Conservation (phyloP, 2,888 invertebrate genomes). For the Auanema freiburgensis region DNA sequence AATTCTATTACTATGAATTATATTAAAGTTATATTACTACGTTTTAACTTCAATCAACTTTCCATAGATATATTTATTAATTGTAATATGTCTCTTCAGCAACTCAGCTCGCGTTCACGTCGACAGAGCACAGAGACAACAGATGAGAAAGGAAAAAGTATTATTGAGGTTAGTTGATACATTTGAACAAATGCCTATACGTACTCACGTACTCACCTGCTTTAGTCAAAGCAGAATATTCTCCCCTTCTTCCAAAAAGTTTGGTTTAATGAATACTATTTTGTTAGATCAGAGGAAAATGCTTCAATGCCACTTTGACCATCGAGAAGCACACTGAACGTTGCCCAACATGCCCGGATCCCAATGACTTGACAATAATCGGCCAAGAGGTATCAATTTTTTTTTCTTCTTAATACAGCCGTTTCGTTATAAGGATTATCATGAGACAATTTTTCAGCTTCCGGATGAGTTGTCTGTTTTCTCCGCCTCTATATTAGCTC, state of each 20-base stretch:
- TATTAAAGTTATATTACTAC: too few relatives aligned
- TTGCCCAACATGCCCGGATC: constrained; percentile 61
- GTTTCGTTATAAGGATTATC: too few relatives aligned
- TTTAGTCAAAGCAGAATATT: background rate
- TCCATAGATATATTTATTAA: too few relatives aligned
- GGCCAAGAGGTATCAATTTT: constrained; percentile 37
- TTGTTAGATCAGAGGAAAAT: constrained; percentile 48
- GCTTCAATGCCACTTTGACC: constrained; percentile 58
- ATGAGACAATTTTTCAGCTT: constrained; percentile 26
- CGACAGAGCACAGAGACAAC: too few relatives aligned
- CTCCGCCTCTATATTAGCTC: constrained; percentile 16
- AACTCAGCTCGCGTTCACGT: too few relatives aligned
- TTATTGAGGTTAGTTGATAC: constrained; percentile 18
- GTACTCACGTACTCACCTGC: background rate
- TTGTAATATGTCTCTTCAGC: too few relatives aligned
- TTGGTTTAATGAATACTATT: constrained; percentile 10
- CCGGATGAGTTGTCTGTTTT: constrained; percentile 17
- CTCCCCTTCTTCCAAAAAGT: too few relatives aligned
- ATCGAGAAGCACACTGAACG: constrained; percentile 52
- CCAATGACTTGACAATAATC: constrained; percentile 51
- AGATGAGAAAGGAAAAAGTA: constrained; percentile 24
- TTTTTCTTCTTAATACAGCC: background rate
- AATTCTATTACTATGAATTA: too few relatives aligned
- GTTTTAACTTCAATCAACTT: too few relatives aligned
- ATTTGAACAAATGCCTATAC: background rate